These are phyloP conservation scores for Pipistrellus pipistrellus DNA, from an alignment of 2,797 vertebrate genomes.

Conservation along the genomic window DNA sequence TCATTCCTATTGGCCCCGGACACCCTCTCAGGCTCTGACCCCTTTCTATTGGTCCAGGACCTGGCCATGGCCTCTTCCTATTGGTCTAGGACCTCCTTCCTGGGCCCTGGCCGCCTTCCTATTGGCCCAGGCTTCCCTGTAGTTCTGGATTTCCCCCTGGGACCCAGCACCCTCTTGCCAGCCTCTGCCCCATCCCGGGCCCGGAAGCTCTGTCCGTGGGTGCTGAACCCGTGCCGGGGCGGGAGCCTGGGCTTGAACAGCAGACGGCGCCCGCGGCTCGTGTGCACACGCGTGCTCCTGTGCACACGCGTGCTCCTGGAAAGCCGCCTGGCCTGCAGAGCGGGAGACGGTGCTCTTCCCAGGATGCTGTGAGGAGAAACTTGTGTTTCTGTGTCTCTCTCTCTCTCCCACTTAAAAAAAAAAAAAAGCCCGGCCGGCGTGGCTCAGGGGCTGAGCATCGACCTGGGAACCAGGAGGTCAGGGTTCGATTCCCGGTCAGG, in stretches of 20 bases:
- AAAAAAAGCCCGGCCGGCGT: accelerated
- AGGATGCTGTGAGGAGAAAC: background rate
- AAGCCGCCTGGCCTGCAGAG: background rate
- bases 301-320: background rate
- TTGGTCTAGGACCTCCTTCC: background rate
- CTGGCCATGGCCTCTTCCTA: too few species aligned
- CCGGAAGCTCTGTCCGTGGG: background rate
- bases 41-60: too few species aligned
- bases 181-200: accelerated
- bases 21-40: background rate
- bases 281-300: background rate
- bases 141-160: background rate
- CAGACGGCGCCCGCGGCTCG: background rate
- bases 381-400: background rate
- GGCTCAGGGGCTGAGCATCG: too few species aligned
- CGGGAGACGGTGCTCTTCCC: background rate
- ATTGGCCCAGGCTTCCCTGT: background rate
- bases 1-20: background rate
- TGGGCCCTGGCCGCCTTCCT: background rate
- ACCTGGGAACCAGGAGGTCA: too few species aligned
- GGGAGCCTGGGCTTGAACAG: background rate
- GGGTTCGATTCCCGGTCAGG: too few species aligned
- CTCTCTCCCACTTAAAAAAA: background rate
- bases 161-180: background rate
- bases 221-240: background rate